These are phyloP conservation scores for Rhyacophila evoluta DNA, from an alignment of 2,888 invertebrate species.

Conservation along the genomic window DNA sequence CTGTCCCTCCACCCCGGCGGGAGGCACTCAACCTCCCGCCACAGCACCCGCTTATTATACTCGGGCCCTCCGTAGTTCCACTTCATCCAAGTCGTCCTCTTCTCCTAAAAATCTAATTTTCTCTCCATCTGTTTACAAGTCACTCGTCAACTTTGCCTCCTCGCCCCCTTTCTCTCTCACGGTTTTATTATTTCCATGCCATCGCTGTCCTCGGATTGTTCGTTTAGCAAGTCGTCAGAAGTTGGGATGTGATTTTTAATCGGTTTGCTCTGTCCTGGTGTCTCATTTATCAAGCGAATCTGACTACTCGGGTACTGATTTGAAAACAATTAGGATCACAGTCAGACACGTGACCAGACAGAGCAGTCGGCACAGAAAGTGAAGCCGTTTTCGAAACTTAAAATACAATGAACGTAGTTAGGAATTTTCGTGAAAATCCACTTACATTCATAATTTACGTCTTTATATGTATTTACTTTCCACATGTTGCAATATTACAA, in stretches of 20 bases:
- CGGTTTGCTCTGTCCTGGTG: neutral
- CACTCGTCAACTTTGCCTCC: neutral
- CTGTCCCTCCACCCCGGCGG: neutral
- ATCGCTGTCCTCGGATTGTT: neutral
- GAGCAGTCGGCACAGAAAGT: too few species aligned
- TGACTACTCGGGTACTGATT: too few species aligned
- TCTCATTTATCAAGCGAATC: too few species aligned
- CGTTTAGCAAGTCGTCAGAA: neutral
- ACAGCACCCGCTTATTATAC: neutral
- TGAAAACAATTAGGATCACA: too few species aligned
- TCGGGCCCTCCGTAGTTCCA: neutral
- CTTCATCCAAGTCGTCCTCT: neutral
- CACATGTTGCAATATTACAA: too few species aligned
- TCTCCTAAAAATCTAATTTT: constrained; percentile 33
- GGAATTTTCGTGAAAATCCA: too few species aligned
- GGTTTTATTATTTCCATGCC: too few species aligned
- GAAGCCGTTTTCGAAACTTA: too few species aligned
- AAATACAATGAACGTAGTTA: too few species aligned
- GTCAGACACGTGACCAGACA: too few species aligned
- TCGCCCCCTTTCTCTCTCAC: neutral
- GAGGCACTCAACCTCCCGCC: neutral
- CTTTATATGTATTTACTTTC: too few species aligned
- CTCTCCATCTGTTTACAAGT: constrained; percentile 27
- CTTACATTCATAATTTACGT: too few species aligned
- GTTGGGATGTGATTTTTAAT: neutral